Percentiles rank a stretch among this genome's conserved stretches.
Evolutionary conservation across 2,113 vertebrate species (phyloP).

Genomic region (Amazona guildingii): DNA sequence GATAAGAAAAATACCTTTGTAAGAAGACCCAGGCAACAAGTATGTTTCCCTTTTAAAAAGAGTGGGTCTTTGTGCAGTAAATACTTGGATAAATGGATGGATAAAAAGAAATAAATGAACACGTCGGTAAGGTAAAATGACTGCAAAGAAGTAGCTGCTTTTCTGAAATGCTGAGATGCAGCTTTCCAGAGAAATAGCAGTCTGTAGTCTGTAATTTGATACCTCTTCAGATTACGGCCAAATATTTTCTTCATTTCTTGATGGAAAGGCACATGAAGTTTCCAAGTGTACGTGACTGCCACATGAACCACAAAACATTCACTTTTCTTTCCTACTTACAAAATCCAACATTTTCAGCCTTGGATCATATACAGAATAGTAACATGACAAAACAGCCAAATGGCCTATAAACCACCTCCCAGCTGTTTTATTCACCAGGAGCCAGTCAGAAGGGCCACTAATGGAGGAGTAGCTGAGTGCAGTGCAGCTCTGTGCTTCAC

Average conservation of each 20-base stretch:
- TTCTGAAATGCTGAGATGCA: neutral
- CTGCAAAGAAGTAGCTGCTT: neutral
- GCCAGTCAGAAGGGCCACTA: neutral
- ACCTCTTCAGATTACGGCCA: neutral
- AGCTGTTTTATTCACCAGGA: neutral
- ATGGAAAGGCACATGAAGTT: neutral
- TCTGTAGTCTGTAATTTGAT: neutral
- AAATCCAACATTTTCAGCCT: neutral
- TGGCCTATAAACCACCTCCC: neutral
- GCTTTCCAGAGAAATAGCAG: neutral
- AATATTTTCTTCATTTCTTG: neutral
- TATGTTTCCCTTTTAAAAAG: neutral
- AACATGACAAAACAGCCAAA: neutral
- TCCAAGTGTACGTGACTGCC: neutral
- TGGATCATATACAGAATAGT: neutral
- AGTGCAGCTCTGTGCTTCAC: neutral
- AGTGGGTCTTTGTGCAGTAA: neutral
- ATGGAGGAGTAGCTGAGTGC: neutral
- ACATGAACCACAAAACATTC: neutral
- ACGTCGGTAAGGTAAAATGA: neutral
- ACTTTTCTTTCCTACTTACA: neutral
- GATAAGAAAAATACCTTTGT: neutral
- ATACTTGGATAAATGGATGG: neutral
- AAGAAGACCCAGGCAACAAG: neutral
- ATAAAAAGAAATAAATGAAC: neutral